A percentile compares a stretch with the other conserved stretches of the same genome.
Conservation (phyloP, 2,113 vertebrate species). For the Rhombomys opimus region DNA sequence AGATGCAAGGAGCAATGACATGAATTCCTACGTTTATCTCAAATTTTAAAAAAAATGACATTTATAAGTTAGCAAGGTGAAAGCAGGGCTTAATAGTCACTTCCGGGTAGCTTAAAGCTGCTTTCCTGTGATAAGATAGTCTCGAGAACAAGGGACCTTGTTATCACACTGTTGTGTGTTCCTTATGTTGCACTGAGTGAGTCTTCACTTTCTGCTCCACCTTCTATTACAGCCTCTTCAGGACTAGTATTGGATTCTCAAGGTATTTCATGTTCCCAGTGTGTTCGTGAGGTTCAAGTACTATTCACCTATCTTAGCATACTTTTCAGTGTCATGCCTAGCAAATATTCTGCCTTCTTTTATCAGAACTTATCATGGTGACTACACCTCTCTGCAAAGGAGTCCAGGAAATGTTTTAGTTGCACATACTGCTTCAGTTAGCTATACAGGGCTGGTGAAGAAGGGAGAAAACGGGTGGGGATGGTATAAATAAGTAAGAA, state of each 20-base stretch:
- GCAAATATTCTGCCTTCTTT: background rate
- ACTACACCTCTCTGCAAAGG: background rate
- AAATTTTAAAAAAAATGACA: background rate
- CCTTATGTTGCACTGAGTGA: background rate
- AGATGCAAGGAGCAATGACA: background rate
- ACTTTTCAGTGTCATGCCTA: background rate
- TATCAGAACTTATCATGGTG: background rate
- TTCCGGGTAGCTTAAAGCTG: background rate
- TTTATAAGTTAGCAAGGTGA: background rate
- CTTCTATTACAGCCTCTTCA: background rate
- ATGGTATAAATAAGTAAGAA: background rate
- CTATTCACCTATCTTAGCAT: background rate
- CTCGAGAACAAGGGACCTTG: background rate
- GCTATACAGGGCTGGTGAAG: background rate
- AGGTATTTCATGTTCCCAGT: background rate
- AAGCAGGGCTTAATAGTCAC: background rate
- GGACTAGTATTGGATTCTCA: background rate
- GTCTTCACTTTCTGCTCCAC: background rate
- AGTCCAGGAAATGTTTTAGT: background rate
- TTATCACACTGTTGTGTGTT: background rate
- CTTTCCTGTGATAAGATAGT: background rate
- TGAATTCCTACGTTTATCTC: background rate
- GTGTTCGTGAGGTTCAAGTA: background rate
- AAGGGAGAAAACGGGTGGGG: background rate
- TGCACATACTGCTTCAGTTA: background rate